Evolutionary conservation across 2,113 vertebrate genomes (phyloP), one percentile per base, ranked within the genome.

Genomic region (Laticauda colubrina): DNA sequence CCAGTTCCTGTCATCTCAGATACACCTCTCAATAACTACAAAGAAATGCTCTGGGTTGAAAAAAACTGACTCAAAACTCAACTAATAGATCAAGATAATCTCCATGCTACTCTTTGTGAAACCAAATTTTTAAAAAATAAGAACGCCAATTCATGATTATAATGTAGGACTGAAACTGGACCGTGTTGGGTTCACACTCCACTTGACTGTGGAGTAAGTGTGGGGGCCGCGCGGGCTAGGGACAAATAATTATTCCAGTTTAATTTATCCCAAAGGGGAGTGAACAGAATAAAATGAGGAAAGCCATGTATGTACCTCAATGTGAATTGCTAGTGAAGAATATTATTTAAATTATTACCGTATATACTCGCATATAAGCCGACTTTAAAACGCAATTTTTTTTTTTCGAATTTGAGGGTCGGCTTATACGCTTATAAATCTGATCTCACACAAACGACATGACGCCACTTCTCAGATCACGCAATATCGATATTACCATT

Each of bases 221-320:
- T 4, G 11, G 29, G 10, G 11, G 2, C 45, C 45, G 4, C 0
- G 29, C 12, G 4, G 0, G 14, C 64, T 34, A 1, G 15, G 64
- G 64, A 15, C 64, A 69, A 69, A 69, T 34, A 4, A 34, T n/a
- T 69, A 12, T n/a, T n/a, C 4, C 4, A 34, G 64, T 14, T 14
- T 69, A 69, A 34, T 15, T n/a, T 69, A 69, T n/a, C 64, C 64
- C 64, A 69, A 34, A 34, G n/a, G 29, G 64, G 26, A 10, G 26
- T 34, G 2, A 14, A 14, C 64, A 69, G 29, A 69, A 69, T 69
- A 69, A 69, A 69, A 34, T 18, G 29, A 69, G 64, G 64, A 69
- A 69, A 69, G 64, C 29, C 64, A 69, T 34, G 64, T 34, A 69
- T 69, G 29, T 34, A 69, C 26, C 29, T 6, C 29, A 69, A 0